phyloP scores from a whole-genome alignment of 35 echinoderm and acorn worm species.

The Strongylocentrotus purpuratus region DNA sequence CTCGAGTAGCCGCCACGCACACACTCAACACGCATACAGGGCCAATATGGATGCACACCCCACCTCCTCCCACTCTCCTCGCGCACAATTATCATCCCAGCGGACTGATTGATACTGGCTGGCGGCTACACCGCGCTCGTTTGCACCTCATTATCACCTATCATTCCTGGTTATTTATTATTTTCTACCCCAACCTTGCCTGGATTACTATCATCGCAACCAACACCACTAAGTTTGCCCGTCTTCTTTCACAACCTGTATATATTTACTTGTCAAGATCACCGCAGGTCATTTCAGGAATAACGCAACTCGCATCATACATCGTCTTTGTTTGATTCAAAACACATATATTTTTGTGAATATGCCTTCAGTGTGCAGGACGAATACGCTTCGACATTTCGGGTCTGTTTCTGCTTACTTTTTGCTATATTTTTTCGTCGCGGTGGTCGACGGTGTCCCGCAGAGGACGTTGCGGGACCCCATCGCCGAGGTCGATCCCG shows the following conservation, averaged over 20 bases:
- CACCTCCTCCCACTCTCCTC: neutral
- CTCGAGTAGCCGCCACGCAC: slow-evolving; percentile 6
- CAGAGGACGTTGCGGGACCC: slow-evolving; percentile 15
- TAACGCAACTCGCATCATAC: neutral
- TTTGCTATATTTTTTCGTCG: neutral
- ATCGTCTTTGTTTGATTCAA: neutral
- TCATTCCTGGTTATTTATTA: slow-evolving; percentile 2
- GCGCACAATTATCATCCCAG: neutral
- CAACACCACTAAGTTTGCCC: neutral
- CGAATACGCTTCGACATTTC: neutral
- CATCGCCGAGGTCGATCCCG: slow-evolving; percentile 47
- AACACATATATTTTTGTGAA: neutral
- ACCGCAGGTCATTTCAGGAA: neutral
- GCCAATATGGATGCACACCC: neutral
- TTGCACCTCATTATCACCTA: slow-evolving; percentile 1
- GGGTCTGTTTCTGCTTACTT: neutral
- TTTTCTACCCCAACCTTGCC: neutral
- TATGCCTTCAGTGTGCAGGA: neutral
- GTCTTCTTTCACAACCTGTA: neutral
- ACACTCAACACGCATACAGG: neutral
- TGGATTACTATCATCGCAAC: slow-evolving; percentile 1
- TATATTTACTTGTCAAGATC: neutral
- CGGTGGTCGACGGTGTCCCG: neutral
- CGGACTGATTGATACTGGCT: neutral
- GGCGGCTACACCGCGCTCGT: neutral